Evolutionary conservation across 2,113 vertebrate species (phyloP).

Genomic region (Rissa tridactyla): DNA sequence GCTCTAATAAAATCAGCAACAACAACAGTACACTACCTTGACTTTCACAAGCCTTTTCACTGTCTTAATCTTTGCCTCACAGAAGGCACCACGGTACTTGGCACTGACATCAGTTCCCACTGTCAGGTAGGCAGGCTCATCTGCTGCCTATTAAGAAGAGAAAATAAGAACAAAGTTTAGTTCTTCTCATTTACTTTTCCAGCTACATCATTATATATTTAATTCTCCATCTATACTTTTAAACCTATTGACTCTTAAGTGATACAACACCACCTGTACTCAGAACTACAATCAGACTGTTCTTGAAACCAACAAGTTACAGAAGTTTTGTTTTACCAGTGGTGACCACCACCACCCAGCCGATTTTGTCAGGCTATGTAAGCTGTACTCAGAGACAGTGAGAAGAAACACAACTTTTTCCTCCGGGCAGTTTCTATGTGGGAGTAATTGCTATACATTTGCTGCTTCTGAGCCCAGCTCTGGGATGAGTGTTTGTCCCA

Average conservation of each 20-base stretch:
- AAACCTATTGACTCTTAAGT: not conserved
- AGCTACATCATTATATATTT: not conserved
- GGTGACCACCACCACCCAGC: not conserved
- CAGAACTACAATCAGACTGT: not conserved
- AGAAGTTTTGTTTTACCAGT: not conserved
- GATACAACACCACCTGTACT: not conserved
- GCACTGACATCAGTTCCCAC: constrained; percentile 99
- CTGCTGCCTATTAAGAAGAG: constrained; percentile 83
- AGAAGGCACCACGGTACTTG: constrained; percentile 99
- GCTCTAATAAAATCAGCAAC: not conserved
- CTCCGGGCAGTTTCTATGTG: too few relatives aligned
- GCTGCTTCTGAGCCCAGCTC: too few relatives aligned
- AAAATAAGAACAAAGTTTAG: not conserved
- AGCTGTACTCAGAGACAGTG: too few relatives aligned
- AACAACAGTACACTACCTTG: constrained; percentile 78
- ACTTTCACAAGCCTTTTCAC: constrained; percentile 98
- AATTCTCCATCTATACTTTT: not conserved
- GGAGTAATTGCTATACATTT: too few relatives aligned
- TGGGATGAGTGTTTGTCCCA: too few relatives aligned
- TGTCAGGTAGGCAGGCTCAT: constrained; percentile 98
- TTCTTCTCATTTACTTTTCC: not conserved
- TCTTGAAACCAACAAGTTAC: not conserved
- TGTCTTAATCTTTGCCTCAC: constrained; percentile 98
- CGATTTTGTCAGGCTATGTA: not conserved
- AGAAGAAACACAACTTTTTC: too few relatives aligned